Evolutionary conservation across 1,140 invertebrate species (phyloP), one percentile per base, ranked within the genome.

Genomic region (Lysiphlebus fabarum): DNA sequence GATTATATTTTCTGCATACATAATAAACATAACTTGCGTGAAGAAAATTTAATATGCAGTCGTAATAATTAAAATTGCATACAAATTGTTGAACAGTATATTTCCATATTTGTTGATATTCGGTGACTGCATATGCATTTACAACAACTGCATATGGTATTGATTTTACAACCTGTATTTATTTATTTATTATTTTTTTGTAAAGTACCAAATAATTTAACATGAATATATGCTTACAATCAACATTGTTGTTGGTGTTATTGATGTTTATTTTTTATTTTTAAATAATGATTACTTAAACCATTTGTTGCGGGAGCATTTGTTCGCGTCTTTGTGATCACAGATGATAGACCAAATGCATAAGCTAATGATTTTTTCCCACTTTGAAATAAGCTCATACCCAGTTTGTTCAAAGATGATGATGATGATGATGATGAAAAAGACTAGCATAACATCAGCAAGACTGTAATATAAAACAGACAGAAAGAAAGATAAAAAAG

Each of bases 151-250:
- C 59, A 63, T 63, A 63, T 57, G 62, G 62, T 38, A 57, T 53
- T 49, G 49, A 59, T 59, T 63, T 59, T 63, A 63, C 51, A 63
- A 51, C 62, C 62, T 2, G 51, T 63, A 56, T 50, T 63, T 63
- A 60, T 62, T 58, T 53, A 7, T 51, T 47, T 58, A 37, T 11
- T 42, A 49, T 26, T 37, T n/a, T 48, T 26, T 26, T 26, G 4
- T 4, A 26, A 26, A 26, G 17, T 4, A 2, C 17, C 0, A 26
- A 26, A 1, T 43, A 4, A 12, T 43, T n/a, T 8, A 3, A 6
- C 5, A 14, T 44, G 4, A 12, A 44, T 12, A 44, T n/a, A 44
- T 44, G n/a, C 6, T 45, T 14, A 45, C 12, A n/a, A n/a, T 44
- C 12, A 14, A 17, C 40, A 11, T 42, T 17, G 38, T 37, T 47